Evolutionary conservation across 2,797 vertebrate species (phyloP).

Genomic region (Anabas testudineus): DNA sequence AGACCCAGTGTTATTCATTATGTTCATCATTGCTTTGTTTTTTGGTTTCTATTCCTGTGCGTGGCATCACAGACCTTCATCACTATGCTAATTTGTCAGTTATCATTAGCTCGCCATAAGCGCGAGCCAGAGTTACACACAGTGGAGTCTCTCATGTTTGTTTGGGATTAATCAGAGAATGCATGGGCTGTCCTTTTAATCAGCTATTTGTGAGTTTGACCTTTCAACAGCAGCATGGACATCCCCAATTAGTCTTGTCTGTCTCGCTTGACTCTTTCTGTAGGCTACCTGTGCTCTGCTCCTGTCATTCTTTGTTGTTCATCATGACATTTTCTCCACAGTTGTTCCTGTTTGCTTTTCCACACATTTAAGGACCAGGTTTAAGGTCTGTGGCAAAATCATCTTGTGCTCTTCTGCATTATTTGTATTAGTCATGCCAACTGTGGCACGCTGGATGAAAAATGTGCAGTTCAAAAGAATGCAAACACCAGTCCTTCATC

Average conservation of each 20-base stretch:
- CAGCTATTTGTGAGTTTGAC: conserved; percentile 54
- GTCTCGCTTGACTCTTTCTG: neutral
- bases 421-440: neutral
- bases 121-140: conserved; percentile 26
- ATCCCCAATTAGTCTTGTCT: conserved; percentile 52
- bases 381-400: neutral
- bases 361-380: neutral
- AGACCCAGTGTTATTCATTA: conserved; percentile 55
- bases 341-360: conserved; percentile 6
- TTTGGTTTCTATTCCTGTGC: conserved; percentile 7
- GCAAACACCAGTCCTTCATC: neutral
- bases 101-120: conserved; percentile 55
- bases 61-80: conserved; percentile 62
- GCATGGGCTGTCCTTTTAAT: conserved; percentile 41
- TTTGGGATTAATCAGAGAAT: conserved; percentile 45
- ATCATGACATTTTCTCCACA: neutral
- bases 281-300: neutral
- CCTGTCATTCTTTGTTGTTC: neutral
- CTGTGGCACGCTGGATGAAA: neutral
- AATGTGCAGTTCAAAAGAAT: neutral
- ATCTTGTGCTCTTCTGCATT: neutral
- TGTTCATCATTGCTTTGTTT: conserved; percentile 31
- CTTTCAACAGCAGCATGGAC: conserved; percentile 61
- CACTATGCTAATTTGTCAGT: conserved; percentile 63
- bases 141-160: conserved; percentile 33